Base-by-base conservation (phyloP, 2,797 vertebrate genomes). In the Echiichthys vipera region DNA sequence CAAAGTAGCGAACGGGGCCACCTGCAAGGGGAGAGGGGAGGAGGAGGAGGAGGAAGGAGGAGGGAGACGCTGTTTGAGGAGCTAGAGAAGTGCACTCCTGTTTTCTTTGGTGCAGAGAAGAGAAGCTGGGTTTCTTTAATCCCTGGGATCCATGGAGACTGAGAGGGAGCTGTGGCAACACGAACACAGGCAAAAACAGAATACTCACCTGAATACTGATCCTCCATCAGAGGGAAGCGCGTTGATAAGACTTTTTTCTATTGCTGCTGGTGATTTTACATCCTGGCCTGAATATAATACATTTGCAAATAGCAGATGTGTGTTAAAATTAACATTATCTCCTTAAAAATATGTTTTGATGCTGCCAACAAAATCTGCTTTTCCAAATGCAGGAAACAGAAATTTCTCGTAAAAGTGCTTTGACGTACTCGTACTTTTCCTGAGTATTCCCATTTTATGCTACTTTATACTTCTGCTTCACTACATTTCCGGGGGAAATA, bases 81-180 rank as follows among this genome's bases (percentile, higher is more conserved):
- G 72, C 76, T 27, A 59, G 78, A 92, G 88, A 87, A 85, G 89
- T 73, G 93, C 74, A 91, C 78, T 86, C 49, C 84, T 80, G 85
- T 83, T 88, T 88, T 81, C 86, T 77, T 74, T 90, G 88, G 90
- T 89, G 83, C 87, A 79, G 68, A 74, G 70, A 86, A 76, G 65
- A 84, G 74, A 81, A 81, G 76, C 79, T 58, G 86, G n/a, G 88
- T 87, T 86, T 86, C 83, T 89, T 89, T 92, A 89, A 93, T 91
- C 84, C 86, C 67, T 6, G 40, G 74, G 56, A 71, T 71, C 61
- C 59, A 18, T 46, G 51, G 66, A 77, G 70, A 69, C 59, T 42
- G 49, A 18, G 47, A 42, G 65, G 11, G 54, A 64, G 32, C 65
- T 24, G 68, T 50, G 73, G 79, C 51, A 61, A 49, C 10, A 42